These are phyloP conservation scores for Dioctria linearis DNA, from an alignment of 2,888 invertebrate genomes.

Conservation along the genomic window DNA sequence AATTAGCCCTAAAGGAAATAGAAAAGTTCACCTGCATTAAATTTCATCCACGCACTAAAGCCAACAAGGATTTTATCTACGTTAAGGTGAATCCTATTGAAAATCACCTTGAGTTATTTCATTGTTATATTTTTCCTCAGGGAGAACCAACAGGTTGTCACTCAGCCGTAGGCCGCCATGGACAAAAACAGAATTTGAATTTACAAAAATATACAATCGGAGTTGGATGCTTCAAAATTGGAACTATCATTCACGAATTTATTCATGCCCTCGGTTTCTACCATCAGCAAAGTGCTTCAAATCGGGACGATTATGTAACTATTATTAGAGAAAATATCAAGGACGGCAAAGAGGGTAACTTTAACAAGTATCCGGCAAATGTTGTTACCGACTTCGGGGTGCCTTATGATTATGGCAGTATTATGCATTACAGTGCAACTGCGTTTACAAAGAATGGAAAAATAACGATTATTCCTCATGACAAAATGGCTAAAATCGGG, in stretches of 20 bases:
- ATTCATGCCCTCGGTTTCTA: slow-evolving; percentile 82
- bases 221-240: slow-evolving; percentile 71
- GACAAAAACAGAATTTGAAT: slow-evolving; percentile 71
- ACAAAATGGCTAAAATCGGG: slow-evolving; percentile 71
- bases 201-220: slow-evolving; percentile 64
- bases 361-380: slow-evolving; percentile 74
- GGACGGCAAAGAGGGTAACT: slow-evolving; percentile 69
- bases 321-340: slow-evolving; percentile 79
- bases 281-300: slow-evolving; percentile 82
- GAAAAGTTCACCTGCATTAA: slow-evolving; percentile 77
- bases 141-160: slow-evolving; percentile 68
- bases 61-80: slow-evolving; percentile 10
- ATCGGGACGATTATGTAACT: slow-evolving; percentile 79
- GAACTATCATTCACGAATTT: slow-evolving; percentile 80
- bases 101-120: too few species aligned
- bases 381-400: slow-evolving; percentile 76
- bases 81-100: slow-evolving; percentile 2
- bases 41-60: slow-evolving; percentile 73
- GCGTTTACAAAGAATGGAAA: slow-evolving; percentile 77
- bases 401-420: slow-evolving; percentile 76
- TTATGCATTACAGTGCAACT: slow-evolving; percentile 77
- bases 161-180: slow-evolving; percentile 72
- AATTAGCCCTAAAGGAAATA: slow-evolving; percentile 75
- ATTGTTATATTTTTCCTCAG: neutral
- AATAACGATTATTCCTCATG: slow-evolving; percentile 74